phyloP scores from a whole-genome alignment of 2,113 vertebrate genomes.

The Carettochelys insculpta region DNA sequence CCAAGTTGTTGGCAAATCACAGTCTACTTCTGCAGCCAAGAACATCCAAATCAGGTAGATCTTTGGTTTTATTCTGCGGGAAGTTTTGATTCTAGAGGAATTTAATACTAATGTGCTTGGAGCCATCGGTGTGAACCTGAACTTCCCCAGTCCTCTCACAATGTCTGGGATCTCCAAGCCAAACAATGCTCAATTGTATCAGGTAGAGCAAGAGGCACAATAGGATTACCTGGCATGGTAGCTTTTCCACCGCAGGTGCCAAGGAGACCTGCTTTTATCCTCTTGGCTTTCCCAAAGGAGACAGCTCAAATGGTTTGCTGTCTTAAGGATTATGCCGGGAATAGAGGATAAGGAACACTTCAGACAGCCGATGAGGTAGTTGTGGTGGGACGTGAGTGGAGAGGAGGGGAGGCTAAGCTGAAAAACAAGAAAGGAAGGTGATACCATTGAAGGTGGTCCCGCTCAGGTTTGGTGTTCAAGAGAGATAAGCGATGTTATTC shows the following conservation, averaged over 20 bases:
- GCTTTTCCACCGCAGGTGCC: slow-evolving; percentile 24
- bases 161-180: not conserved
- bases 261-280: slow-evolving; percentile 43
- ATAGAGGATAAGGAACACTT: not conserved
- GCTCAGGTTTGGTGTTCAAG: not conserved
- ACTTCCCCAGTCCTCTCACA: not conserved
- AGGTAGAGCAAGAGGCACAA: slow-evolving; percentile 29
- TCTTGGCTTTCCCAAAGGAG: slow-evolving; percentile 15
- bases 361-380: not conserved
- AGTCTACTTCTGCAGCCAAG: slow-evolving; percentile 26
- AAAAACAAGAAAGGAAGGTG: slow-evolving; percentile 2
- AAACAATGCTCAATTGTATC: not conserved
- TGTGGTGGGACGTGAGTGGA: not conserved
- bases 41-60: slow-evolving; percentile 58
- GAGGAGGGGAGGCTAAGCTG: accelerated
- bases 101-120: slow-evolving; percentile 50
- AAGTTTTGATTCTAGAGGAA: slow-evolving; percentile 52
- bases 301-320: slow-evolving; percentile 33
- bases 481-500: accelerated
- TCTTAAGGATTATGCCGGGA: slow-evolving; percentile 17
- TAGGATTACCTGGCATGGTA: slow-evolving; percentile 46
- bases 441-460: accelerated
- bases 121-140: not conserved
- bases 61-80: slow-evolving; percentile 26
- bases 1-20: slow-evolving; percentile 41